Percentiles rank a stretch among this genome's conserved stretches.
Conservation (phyloP, 2,797 vertebrate species). For the Decapterus maruadsi region DNA sequence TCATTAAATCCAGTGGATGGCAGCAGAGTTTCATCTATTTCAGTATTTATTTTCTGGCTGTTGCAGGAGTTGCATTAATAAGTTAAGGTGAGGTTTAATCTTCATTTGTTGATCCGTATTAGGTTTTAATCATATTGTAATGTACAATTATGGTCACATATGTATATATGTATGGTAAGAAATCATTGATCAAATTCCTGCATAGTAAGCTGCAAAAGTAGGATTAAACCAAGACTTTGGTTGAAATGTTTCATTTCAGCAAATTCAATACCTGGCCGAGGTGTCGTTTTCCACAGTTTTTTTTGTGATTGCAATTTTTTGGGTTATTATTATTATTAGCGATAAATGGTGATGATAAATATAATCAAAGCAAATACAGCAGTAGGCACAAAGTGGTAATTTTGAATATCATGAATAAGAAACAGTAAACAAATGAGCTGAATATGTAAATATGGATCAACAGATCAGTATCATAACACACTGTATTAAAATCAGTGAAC, state of each 20-base stretch:
- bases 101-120: not conserved
- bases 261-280: not conserved
- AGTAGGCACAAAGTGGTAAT: not conserved
- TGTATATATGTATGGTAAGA: not conserved
- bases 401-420: not conserved
- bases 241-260: not conserved
- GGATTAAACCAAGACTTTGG: not conserved
- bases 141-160: not conserved
- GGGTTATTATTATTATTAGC: not conserved
- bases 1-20: constrained; percentile 71
- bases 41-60: not conserved
- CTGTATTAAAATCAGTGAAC: not conserved
- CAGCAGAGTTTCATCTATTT: constrained; percentile 62
- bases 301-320: not conserved
- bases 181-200: not conserved
- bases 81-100: not conserved
- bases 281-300: not conserved
- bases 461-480: not conserved
- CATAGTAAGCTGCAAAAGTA: not conserved
- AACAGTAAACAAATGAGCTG: too few relatives aligned
- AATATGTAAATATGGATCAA: not conserved
- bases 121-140: not conserved
- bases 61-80: not conserved
- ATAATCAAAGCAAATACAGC: not conserved
- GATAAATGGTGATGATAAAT: not conserved